These are phyloP conservation scores for Gorsachius goisagi DNA, from an alignment of 2,113 vertebrate species.

Conservation along the genomic window DNA sequence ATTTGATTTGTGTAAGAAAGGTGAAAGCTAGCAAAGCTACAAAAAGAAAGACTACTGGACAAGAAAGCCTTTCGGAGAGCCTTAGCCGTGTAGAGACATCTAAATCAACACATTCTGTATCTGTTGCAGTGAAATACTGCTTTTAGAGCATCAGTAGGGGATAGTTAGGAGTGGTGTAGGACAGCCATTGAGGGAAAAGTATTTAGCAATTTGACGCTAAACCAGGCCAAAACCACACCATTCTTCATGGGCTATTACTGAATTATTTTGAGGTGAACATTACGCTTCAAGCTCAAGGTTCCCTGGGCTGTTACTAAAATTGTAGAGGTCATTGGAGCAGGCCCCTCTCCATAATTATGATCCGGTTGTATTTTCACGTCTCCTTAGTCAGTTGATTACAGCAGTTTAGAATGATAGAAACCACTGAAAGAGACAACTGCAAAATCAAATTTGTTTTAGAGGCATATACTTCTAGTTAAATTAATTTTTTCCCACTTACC, in stretches of 20 bases:
- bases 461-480: neutral
- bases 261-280: neutral
- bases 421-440: neutral
- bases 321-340: neutral
- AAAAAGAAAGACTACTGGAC: neutral
- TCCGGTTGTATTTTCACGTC: neutral
- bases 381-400: neutral
- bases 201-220: neutral
- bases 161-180: neutral
- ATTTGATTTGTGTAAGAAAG: neutral
- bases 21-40: neutral
- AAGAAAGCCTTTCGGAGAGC: neutral
- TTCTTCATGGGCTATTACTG: neutral
- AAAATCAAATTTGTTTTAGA: constrained; percentile 12
- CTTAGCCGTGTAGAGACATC: neutral
- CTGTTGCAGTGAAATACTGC: neutral
- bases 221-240: neutral
- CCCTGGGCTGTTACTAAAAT: neutral
- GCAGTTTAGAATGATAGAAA: neutral
- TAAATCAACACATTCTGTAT: neutral
- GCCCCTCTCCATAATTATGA: neutral
- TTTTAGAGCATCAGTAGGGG: neutral
- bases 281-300: neutral
- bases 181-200: neutral
- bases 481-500: neutral